These are phyloP conservation scores for Lithosia quadra DNA, from an alignment of 2,888 invertebrate species.

Conservation along the genomic window DNA sequence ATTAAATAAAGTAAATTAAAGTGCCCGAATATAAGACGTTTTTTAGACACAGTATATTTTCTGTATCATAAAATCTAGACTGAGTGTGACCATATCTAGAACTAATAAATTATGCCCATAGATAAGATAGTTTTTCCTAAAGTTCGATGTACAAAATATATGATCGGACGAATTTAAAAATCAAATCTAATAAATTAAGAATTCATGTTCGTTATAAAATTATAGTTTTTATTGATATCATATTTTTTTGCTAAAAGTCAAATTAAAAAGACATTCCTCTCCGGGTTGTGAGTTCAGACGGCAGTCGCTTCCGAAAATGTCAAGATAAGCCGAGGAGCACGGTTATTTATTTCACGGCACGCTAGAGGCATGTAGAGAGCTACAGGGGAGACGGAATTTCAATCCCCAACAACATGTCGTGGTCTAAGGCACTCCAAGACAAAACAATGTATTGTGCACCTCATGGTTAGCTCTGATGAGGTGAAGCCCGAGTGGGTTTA, in stretches of 20 bases:
- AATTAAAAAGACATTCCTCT: not conserved
- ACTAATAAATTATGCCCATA: not conserved
- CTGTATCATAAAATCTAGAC: not conserved
- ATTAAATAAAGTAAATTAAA: too few relatives aligned
- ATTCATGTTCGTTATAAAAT: not conserved
- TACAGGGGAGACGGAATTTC: too few relatives aligned
- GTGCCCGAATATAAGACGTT: too few relatives aligned
- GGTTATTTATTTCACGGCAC: too few relatives aligned
- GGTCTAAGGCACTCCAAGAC: too few relatives aligned
- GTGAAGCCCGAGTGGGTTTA: too few relatives aligned
- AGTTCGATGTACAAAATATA: not conserved
- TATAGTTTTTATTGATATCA: not conserved
- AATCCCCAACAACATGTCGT: too few relatives aligned
- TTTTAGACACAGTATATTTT: too few relatives aligned
- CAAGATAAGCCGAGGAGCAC: too few relatives aligned
- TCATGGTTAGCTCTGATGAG: too few relatives aligned
- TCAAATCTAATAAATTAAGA: not conserved
- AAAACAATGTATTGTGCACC: too few relatives aligned
- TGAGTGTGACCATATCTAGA: not conserved
- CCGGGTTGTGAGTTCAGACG: not conserved
- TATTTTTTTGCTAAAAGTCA: not conserved
- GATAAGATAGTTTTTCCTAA: not conserved
- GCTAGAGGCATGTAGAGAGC: too few relatives aligned
- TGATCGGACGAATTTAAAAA: not conserved
- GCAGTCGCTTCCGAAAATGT: not conserved